Percentiles rank a stretch among this genome's conserved stretches.
phyloP scores from a whole-genome alignment of 1,140 invertebrate genomes.

The Aleiodes sp. region DNA sequence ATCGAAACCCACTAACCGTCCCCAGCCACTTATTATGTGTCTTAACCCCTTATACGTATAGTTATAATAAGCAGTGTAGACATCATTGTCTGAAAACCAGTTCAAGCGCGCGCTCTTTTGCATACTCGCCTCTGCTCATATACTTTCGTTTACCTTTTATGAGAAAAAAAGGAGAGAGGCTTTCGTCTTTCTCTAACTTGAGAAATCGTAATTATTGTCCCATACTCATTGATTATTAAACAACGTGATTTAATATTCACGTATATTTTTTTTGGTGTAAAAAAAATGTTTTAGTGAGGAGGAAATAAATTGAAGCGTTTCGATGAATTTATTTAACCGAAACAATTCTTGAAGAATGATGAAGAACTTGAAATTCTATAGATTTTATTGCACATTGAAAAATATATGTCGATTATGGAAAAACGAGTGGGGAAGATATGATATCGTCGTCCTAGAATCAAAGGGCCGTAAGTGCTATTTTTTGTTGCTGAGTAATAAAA shows the following conservation, averaged over 20 bases:
- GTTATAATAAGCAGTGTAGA: slow-evolving; percentile 32
- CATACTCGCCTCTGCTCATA: slow-evolving; percentile 55
- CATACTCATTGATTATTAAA: slow-evolving; percentile 65
- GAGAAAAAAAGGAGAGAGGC: neutral
- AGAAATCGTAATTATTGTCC: slow-evolving; percentile 61
- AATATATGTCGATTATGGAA: too few species aligned
- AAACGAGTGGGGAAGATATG: too few species aligned
- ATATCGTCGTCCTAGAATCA: too few species aligned
- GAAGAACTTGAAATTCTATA: too few species aligned
- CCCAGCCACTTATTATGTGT: slow-evolving; percentile 40
- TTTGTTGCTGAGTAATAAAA: too few species aligned
- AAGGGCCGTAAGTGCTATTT: too few species aligned
- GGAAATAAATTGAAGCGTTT: neutral
- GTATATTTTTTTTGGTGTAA: neutral
- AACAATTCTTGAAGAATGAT: neutral
- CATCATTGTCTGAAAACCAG: slow-evolving; percentile 64
- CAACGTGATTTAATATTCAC: slow-evolving; percentile 53
- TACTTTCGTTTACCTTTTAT: slow-evolving; percentile 6
- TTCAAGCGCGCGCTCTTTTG: slow-evolving; percentile 55
- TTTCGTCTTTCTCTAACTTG: neutral
- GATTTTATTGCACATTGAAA: too few species aligned
- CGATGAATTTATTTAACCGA: neutral
- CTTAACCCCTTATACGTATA: slow-evolving; percentile 29
- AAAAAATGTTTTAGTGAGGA: neutral
- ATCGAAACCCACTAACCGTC: slow-evolving; percentile 47